Base-by-base conservation (phyloP, 2,888 invertebrate species). In the Eudasyphora cyanicolor region DNA sequence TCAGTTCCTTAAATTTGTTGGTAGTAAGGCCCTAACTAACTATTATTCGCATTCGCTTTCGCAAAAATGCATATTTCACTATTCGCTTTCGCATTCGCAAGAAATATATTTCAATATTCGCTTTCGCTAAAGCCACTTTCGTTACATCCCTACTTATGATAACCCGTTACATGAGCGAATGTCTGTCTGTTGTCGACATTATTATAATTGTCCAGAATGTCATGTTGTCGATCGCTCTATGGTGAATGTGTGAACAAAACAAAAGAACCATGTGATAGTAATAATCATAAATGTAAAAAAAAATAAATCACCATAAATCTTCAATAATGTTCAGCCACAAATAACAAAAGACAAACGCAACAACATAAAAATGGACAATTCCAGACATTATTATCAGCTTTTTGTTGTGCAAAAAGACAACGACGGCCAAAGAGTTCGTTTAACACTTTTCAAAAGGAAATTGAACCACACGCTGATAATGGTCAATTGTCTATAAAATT, bases 401-500 rank as follows among this genome's bases (percentile, higher is more conserved):
- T 62, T 32, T 38, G 17, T 64, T 62, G 57, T 57, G 7, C 62
- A 73, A 69, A 77, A 67, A 35, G 69, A 74, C 45, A 38, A 75
- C 3, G 12, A 7, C 4, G 29, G 62, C 17, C 38, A 62, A 62
- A 80, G 29, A 49, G 24, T 57, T 14, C 51, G 32, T n/a, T 76
- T 71, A 57, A 67, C 67, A 79, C 57, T 54, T 14, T 10, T 38
- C 32, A 32, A 62, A 35, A 62, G 76, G 64, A 29, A 71, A 67
- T 67, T 76, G 70, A 62, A 74, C 83, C 67, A 74, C 79, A 78
- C 71, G 81, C 79, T 76, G 78, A 64, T 82, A 80, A 84, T 78
- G 78, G 76, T 82, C 84, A 81, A 84, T 85, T 70, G 84, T 82
- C 82, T 82, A 86, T 86, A 81, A 82, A 86, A 85, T 82, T 85